Evolutionary conservation across 2,888 invertebrate species (phyloP), one percentile per base, ranked within the genome.

Genomic region (Cotesia congregata): DNA sequence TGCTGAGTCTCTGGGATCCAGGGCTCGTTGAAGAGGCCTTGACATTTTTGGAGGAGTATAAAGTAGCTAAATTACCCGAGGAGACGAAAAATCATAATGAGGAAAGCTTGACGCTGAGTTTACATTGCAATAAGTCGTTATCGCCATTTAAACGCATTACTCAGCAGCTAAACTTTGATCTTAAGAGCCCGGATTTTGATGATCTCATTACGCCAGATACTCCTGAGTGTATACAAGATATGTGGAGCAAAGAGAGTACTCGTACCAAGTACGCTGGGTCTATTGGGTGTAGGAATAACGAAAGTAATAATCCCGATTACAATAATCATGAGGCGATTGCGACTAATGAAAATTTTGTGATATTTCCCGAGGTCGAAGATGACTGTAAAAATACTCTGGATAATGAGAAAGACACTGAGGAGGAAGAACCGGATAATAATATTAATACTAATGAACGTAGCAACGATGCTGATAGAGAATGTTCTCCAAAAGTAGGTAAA

Each of bases 1-100:
- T 97, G 75, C 90, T 97, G 1, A 93, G 94, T 71, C 92, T 97
- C 1, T 97, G 97, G 95, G 96, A 97, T 87, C 95, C 96, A 0
- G 93, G 93, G 6, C 90, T 96, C 60, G 94, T 97, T 0, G 97
- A 97, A 86, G 96, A 97, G 86, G 95, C 96, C 0, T 91, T 97
- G 67, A 93, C 94, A 7, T 95, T 94, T 84, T 93, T 97, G 68
- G 96, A 96, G 83, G 94, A 95, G 88, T 94, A 95, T 84, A 94
- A 94, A 88, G 90, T 93, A 6, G 85, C 90, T 0, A 87, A 88
- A 77, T 79, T 88, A 38, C 84, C 85, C 50, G 86, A 89, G 38
- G 83, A 83, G 78, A 83, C 83, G 0, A 85, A 83, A 40, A 77
- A 75, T 72, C 38, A 41, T 40, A 74, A 67, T 20, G 69, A 77